Evolutionary conservation across 2,797 vertebrate species (phyloP).

Genomic region (Pangasius djambal): DNA sequence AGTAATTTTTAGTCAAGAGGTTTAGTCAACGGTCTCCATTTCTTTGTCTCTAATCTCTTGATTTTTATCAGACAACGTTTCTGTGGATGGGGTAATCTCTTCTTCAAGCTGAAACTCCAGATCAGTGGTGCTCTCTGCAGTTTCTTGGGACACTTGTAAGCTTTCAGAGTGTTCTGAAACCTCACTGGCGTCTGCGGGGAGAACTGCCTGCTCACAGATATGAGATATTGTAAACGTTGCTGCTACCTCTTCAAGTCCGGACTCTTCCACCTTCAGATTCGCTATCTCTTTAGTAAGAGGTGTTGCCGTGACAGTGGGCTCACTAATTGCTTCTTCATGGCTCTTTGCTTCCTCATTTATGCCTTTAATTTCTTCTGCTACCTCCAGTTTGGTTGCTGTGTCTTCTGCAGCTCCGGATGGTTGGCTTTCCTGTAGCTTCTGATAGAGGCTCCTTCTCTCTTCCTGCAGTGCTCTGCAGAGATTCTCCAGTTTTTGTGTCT

Average conservation of each 20-base stretch:
- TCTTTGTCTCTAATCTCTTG: constrained; percentile 72
- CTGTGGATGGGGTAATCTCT: constrained; percentile 43
- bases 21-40: constrained; percentile 76
- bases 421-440: constrained; percentile 81
- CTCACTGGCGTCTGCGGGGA: constrained; percentile 37
- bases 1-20: not conserved
- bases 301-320: constrained; percentile 30
- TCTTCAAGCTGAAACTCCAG: constrained; percentile 18
- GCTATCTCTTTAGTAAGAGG: constrained; percentile 66
- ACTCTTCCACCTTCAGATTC: constrained; percentile 68
- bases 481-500: constrained; percentile 94
- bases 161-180: constrained; percentile 34
- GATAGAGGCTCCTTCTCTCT: constrained; percentile 87
- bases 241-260: constrained; percentile 78
- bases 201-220: constrained; percentile 49
- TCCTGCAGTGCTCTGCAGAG: constrained; percentile 95
- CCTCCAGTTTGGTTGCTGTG: constrained; percentile 65
- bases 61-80: constrained; percentile 50
- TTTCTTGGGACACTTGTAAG: constrained; percentile 11
- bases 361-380: constrained; percentile 48
- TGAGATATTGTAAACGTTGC: constrained; percentile 80
- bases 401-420: constrained; percentile 41
- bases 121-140: constrained; percentile 14
- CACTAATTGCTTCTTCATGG: constrained; percentile 22
- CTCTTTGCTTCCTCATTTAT: constrained; percentile 52